Evolutionary conservation across 2,113 vertebrate genomes (phyloP).

Genomic region (Cichladusa arquata): DNA sequence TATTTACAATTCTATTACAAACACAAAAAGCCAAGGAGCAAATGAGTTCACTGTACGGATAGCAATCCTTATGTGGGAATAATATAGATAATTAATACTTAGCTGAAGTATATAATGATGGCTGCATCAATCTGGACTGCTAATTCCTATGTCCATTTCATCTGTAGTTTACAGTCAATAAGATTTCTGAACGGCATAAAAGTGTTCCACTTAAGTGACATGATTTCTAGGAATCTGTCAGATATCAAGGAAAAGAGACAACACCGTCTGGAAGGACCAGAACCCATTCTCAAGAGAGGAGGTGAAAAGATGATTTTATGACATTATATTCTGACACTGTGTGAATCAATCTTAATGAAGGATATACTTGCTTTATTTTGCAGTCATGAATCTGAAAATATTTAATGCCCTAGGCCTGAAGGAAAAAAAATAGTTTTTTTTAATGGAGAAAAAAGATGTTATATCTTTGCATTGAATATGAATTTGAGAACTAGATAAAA

Average conservation of each 20-base stretch:
- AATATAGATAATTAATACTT: not conserved
- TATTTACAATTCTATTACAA: not conserved
- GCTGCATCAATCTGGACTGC: not conserved
- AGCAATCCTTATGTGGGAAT: not conserved
- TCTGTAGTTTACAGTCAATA: constrained; percentile 17
- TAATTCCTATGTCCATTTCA: not conserved
- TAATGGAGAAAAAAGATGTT: not conserved
- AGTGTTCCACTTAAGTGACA: not conserved
- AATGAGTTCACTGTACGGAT: not conserved
- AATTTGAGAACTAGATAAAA: not conserved
- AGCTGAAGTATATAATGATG: not conserved
- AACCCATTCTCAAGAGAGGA: not conserved
- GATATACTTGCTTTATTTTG: constrained; percentile 9
- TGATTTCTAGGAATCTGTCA: not conserved
- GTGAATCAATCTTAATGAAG: constrained; percentile 54
- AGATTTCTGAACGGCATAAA: not conserved
- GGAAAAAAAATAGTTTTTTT: not conserved
- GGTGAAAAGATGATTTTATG: constrained; percentile 41
- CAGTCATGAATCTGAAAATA: constrained; percentile 14
- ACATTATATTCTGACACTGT: constrained; percentile 10
- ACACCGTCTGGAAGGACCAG: not conserved
- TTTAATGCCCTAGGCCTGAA: not conserved
- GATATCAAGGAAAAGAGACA: constrained; percentile 12
- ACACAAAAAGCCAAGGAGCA: not conserved
- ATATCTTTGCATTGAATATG: not conserved